Conservation (phyloP, 23 tunicate genomes). For the Ciona savignyi region DNA sequence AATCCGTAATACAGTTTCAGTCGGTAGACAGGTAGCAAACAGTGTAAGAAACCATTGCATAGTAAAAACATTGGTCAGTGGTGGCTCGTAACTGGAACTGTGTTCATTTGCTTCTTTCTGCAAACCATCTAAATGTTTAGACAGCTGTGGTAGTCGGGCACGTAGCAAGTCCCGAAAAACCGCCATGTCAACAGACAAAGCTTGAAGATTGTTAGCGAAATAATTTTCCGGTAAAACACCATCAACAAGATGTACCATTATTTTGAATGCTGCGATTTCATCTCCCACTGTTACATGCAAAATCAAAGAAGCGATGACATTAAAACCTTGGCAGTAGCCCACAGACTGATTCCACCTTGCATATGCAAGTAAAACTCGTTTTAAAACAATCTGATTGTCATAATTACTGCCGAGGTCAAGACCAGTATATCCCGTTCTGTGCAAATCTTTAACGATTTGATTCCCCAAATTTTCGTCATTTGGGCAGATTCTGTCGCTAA, state of each 20-base stretch:
- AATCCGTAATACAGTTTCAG: slow-evolving; percentile 61
- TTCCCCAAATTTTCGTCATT: slow-evolving; percentile 91
- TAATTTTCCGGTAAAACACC: slow-evolving; percentile 88
- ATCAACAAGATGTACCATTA: slow-evolving; percentile 81
- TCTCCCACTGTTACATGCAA: slow-evolving; percentile 73
- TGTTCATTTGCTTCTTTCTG: slow-evolving; percentile 79
- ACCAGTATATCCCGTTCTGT: slow-evolving; percentile 85
- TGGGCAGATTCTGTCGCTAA: slow-evolving; percentile 66
- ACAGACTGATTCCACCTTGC: slow-evolving; percentile 90
- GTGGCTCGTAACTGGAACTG: slow-evolving; percentile 84
- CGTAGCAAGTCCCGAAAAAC: slow-evolving; percentile 86
- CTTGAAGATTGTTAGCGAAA: slow-evolving; percentile 86
- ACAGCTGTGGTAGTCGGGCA: slow-evolving; percentile 53
- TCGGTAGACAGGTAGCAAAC: slow-evolving; percentile 80
- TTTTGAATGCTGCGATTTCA: slow-evolving; percentile 71
- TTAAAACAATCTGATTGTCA: slow-evolving; percentile 69
- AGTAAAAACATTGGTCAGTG: slow-evolving; percentile 94
- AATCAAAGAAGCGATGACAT: slow-evolving; percentile 81
- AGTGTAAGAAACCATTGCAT: slow-evolving; percentile 97
- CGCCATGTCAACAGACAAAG: slow-evolving; percentile 90
- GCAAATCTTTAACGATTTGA: slow-evolving; percentile 95
- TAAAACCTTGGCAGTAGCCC: slow-evolving; percentile 98
- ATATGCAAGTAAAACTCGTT: slow-evolving; percentile 86
- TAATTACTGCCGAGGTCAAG: slow-evolving; percentile 24
- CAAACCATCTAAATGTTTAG: slow-evolving; percentile 59